Percentiles rank a stretch among this genome's conserved stretches.
Evolutionary conservation across 2,797 vertebrate species (phyloP).

Genomic region (Erpetoichthys calabaricus): DNA sequence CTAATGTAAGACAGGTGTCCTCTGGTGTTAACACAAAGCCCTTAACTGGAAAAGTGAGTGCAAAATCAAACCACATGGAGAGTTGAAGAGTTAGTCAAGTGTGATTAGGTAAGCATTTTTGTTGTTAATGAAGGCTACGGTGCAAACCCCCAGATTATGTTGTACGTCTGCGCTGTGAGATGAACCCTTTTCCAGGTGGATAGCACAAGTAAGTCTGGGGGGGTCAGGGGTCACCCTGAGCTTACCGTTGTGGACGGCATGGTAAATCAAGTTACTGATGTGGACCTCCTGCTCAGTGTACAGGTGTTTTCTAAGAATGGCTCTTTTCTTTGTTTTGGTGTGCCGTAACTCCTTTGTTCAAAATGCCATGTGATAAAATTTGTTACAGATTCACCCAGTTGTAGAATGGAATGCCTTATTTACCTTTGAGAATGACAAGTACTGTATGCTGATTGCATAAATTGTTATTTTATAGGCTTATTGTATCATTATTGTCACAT

Average conservation of each 20-base stretch:
- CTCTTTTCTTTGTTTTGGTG: constrained; percentile 5
- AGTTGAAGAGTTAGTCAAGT: constrained; percentile 62
- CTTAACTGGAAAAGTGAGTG: constrained; percentile 88
- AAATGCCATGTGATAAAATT: no score
- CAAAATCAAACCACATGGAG: constrained; percentile 95
- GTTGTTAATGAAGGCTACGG: constrained; percentile 19
- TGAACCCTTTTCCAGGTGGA: constrained; percentile 28
- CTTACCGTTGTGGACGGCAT: constrained; percentile 28
- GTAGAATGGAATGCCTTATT: no score
- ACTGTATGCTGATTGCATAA: no score
- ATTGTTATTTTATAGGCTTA: no score
- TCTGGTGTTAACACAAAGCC: constrained; percentile 74
- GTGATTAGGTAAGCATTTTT: constrained; percentile 45
- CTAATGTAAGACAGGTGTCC: constrained; percentile 79
- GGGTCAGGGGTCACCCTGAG: constrained; percentile 31
- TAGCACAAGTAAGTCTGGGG: constrained; percentile 22
- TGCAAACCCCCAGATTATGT: constrained; percentile 20
- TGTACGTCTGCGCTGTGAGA: constrained; percentile 28
- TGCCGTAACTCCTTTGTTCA: not conserved
- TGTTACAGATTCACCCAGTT: no score
- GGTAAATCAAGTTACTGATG: constrained; percentile 20
- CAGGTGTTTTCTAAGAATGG: constrained; percentile 31
- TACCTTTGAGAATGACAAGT: no score
- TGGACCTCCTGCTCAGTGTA: constrained; percentile 17
- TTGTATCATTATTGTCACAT: no score